Evolutionary conservation across 1,140 invertebrate species (phyloP).

Genomic region (Drosophila saltans): DNA sequence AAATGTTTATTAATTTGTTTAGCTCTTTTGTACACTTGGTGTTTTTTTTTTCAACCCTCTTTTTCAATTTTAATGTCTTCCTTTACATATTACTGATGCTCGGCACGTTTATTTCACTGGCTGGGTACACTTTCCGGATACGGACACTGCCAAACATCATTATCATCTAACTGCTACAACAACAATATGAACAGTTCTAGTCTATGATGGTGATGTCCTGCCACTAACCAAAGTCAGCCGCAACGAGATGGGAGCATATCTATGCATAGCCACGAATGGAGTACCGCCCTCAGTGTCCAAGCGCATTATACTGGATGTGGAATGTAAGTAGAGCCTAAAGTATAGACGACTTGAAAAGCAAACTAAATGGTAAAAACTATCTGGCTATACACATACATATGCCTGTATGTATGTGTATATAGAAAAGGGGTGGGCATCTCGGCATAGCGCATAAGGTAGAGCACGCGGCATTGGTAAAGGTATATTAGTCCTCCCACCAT

Average conservation of each 20-base stretch:
- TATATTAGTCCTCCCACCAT: constrained; percentile 49
- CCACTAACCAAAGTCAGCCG: constrained; percentile 92
- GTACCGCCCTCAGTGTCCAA: constrained; percentile 95
- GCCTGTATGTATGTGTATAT: too few relatives aligned
- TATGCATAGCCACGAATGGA: constrained; percentile 91
- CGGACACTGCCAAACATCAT: constrained; percentile 34
- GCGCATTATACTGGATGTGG: constrained; percentile 93
- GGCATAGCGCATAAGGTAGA: too few relatives aligned
- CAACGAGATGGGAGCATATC: constrained; percentile 93
- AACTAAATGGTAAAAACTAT: constrained; percentile 23
- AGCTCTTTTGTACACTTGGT: neutral
- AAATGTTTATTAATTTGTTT: constrained; percentile 9
- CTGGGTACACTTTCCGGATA: constrained; percentile 35
- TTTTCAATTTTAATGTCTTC: constrained; percentile 14
- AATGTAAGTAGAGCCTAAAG: constrained; percentile 88
- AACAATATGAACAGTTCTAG: constrained; percentile 85
- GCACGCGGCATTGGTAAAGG: constrained; percentile 5
- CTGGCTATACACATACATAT: too few relatives aligned
- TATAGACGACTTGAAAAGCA: constrained; percentile 12
- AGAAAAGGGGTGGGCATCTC: too few relatives aligned
- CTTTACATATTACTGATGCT: constrained; percentile 42
- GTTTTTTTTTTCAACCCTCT: neutral
- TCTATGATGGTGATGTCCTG: constrained; percentile 91
- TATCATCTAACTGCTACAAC: neutral
- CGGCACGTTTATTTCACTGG: constrained; percentile 57